A percentile compares a stretch with the other conserved stretches of the same genome.
These are phyloP conservation scores for Prunella himalayana DNA, from an alignment of 2,113 vertebrate genomes.

Conservation along the genomic window DNA sequence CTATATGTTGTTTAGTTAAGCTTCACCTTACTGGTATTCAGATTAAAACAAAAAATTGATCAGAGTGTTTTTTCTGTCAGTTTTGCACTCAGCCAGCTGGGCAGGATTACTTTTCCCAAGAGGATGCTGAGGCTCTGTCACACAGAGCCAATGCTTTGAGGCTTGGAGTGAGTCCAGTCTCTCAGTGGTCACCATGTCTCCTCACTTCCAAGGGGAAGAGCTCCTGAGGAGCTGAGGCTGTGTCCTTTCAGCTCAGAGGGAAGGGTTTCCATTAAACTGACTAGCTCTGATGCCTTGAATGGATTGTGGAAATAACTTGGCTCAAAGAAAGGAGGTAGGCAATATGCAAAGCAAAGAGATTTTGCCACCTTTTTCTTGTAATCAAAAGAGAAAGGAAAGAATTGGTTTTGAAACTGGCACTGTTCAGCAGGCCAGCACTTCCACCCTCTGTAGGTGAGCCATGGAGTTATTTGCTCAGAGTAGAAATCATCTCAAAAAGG, in stretches of 20 bases:
- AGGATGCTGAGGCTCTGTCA: not conserved
- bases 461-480: not conserved
- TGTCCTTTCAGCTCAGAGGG: not conserved
- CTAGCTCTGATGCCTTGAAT: not conserved
- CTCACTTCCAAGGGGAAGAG: not conserved
- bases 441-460: not conserved
- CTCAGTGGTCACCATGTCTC: rapidly evolving
- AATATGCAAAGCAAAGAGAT: not conserved
- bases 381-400: not conserved
- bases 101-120: not conserved
- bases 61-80: not conserved
- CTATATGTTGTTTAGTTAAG: not conserved
- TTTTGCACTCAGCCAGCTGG: not conserved
- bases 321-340: not conserved
- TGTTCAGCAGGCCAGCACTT: not conserved
- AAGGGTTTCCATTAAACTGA: not conserved
- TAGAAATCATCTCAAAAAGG: not conserved
- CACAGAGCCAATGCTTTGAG: not conserved
- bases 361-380: not conserved
- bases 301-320: not conserved
- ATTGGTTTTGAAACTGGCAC: not conserved
- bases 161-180: not conserved
- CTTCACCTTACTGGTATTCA: not conserved
- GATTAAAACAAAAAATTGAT: not conserved
- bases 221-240: not conserved